A percentile compares a stretch with the other conserved stretches of the same genome.
Evolutionary conservation across 2,797 vertebrate genomes (phyloP).

Genomic region (Hozukius guyotensis): DNA sequence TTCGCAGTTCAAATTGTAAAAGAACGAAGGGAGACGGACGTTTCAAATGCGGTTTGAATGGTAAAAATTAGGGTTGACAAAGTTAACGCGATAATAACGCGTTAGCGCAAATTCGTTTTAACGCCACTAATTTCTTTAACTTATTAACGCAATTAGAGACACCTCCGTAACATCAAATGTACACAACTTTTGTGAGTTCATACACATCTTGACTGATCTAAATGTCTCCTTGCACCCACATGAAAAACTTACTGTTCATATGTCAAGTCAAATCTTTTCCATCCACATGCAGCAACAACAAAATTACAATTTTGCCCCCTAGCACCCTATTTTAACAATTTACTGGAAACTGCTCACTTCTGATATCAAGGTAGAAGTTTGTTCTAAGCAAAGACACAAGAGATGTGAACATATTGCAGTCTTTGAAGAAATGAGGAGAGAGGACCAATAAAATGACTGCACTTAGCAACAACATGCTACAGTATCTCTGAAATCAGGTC

Average conservation of each 20-base stretch:
- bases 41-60: too few species aligned
- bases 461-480: not conserved
- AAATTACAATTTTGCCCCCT: not conserved
- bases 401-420: not conserved
- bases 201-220: not conserved
- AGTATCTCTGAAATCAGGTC: not conserved
- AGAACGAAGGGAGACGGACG: too few species aligned
- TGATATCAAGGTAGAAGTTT: not conserved
- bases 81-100: too few species aligned
- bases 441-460: not conserved
- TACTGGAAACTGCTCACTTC: not conserved
- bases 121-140: too few species aligned
- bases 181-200: too few species aligned
- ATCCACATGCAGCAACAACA: not conserved
- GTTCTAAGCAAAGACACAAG: not conserved
- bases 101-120: too few species aligned
- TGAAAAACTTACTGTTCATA: not conserved
- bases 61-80: too few species aligned
- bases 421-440: not conserved
- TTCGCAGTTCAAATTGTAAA: too few species aligned
- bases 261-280: not conserved
- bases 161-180: not conserved
- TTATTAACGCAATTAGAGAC: not conserved
- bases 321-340: not conserved
- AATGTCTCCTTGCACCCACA: not conserved